phyloP scores from a whole-genome alignment of 2,888 invertebrate species.

The Euspilapteryx auroguttella region DNA sequence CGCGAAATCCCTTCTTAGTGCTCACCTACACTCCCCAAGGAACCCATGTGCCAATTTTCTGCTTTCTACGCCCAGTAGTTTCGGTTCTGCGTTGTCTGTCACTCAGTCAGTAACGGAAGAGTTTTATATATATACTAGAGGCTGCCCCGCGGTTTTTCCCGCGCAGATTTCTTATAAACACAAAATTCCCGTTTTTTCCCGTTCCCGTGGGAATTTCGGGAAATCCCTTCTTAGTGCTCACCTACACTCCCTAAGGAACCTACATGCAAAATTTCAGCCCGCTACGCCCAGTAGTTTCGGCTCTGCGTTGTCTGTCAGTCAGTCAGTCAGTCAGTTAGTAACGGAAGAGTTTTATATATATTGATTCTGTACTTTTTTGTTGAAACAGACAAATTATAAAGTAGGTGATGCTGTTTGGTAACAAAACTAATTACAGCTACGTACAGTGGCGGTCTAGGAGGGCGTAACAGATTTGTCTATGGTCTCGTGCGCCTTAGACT shows the following conservation, averaged over 20 bases:
- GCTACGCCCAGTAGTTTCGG: not conserved
- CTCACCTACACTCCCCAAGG: too few relatives aligned
- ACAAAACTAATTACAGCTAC: too few relatives aligned
- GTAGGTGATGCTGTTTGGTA: too few relatives aligned
- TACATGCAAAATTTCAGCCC: not conserved
- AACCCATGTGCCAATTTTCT: too few relatives aligned
- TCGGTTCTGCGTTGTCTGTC: too few relatives aligned
- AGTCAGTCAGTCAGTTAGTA: not conserved
- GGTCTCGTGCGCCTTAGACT: too few relatives aligned
- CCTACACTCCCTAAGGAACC: not conserved
- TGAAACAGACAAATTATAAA: too few relatives aligned
- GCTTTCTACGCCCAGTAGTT: too few relatives aligned
- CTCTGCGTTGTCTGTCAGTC: not conserved
- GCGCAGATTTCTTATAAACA: not conserved
- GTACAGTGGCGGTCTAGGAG: too few relatives aligned
- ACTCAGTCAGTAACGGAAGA: too few relatives aligned
- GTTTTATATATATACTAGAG: not conserved
- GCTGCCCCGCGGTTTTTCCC: not conserved
- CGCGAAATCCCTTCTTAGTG: too few relatives aligned
- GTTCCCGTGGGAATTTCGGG: not conserved
- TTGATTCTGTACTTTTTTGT: constrained; percentile 1
- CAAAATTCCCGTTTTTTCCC: not conserved
- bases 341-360: constrained; percentile 1
- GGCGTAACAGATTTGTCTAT: too few relatives aligned
- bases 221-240: not conserved